These are phyloP conservation scores for Glyptemys insculpta DNA, from an alignment of 2,797 vertebrate genomes.

Conservation along the genomic window DNA sequence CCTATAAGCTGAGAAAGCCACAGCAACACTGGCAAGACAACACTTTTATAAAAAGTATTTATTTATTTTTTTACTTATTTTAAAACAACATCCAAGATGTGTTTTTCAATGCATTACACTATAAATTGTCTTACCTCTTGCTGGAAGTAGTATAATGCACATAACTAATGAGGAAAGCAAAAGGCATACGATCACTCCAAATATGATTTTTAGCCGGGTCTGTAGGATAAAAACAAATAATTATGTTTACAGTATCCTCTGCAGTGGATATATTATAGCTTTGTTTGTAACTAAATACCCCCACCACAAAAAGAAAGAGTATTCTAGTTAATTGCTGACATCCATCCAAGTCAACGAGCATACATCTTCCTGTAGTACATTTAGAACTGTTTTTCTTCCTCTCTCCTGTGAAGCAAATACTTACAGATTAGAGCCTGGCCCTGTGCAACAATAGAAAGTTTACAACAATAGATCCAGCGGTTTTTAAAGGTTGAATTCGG, in stretches of 20 bases:
- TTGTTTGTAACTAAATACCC: slow-evolving; percentile 54
- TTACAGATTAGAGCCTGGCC: slow-evolving; percentile 38
- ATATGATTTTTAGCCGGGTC: slow-evolving; percentile 82
- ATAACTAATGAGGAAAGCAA: slow-evolving; percentile 79
- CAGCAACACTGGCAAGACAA: slow-evolving; percentile 64
- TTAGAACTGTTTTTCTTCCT: slow-evolving; percentile 63
- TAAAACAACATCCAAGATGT: not conserved
- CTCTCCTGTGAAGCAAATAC: slow-evolving; percentile 60
- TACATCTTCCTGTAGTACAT: slow-evolving; percentile 42
- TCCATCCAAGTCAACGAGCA: slow-evolving; percentile 36
- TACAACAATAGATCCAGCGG: slow-evolving; percentile 38
- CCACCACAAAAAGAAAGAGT: slow-evolving; percentile 47
- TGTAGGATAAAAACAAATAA: slow-evolving; percentile 76
- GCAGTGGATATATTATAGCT: slow-evolving; percentile 32
- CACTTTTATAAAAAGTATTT: not conserved
- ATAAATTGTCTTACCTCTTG: slow-evolving; percentile 81
- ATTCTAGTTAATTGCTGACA: slow-evolving; percentile 66
- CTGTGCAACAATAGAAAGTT: slow-evolving; percentile 58
- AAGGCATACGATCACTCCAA: slow-evolving; percentile 77
- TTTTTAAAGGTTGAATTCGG: slow-evolving; percentile 27
- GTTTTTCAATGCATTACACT: slow-evolving; percentile 52
- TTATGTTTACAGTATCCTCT: slow-evolving; percentile 37
- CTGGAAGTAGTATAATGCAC: slow-evolving; percentile 81
- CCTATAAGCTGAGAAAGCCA: slow-evolving; percentile 49
- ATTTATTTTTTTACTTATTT: slow-evolving; percentile 25